Conservation (phyloP, 1,140 invertebrate genomes). For the Macrocentrus cingulum region DNA sequence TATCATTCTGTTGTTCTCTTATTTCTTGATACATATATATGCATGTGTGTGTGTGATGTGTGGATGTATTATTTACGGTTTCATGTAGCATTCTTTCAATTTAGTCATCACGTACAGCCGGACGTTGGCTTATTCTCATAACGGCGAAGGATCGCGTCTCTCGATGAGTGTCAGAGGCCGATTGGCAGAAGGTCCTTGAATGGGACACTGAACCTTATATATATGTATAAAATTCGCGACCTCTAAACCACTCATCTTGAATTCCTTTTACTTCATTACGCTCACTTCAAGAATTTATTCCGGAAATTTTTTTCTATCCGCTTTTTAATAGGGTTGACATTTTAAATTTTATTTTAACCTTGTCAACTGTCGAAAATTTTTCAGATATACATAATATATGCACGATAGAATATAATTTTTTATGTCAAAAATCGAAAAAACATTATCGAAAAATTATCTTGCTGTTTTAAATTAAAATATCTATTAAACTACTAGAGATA, state of each 20-base stretch:
- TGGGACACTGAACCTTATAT: conserved; percentile 18
- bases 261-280: conserved; percentile 22
- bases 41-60: no score
- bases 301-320: not conserved
- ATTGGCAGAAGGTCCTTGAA: conserved; percentile 30
- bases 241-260: not conserved
- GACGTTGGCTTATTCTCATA: conserved; percentile 29
- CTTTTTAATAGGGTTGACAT: not conserved
- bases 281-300: conserved; percentile 8
- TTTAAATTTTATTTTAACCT: not conserved
- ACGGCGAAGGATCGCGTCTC: conserved; percentile 26
- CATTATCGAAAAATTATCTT: no score
- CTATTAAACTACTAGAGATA: no score
- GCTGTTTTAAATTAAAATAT: no score
- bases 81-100: conserved; percentile 17
- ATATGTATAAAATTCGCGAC: conserved; percentile 7
- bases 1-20: not conserved
- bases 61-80: not conserved
- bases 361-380: conserved; percentile 2
- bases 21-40: conserved; percentile 14
- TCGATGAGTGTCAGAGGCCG: conserved; percentile 20
- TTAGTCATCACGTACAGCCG: conserved; percentile 24
- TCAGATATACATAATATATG: no score
- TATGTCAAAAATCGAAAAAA: no score
- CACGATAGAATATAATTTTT: no score